Evolutionary conservation across 2,113 vertebrate genomes (phyloP), one percentile per base, ranked within the genome.

Genomic region (Cavia porcellus): DNA sequence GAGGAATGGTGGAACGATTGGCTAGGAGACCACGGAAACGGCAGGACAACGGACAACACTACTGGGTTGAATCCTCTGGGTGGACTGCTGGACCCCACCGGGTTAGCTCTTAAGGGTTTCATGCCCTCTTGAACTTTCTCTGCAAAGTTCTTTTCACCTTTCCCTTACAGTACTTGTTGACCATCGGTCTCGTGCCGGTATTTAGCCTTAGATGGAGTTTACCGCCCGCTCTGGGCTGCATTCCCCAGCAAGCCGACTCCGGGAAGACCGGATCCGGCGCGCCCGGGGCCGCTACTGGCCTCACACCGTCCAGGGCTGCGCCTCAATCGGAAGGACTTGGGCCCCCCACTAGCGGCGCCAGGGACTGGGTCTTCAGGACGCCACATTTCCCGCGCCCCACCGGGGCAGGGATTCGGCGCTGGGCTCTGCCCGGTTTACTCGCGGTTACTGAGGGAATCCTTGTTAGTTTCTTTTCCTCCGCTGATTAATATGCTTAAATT

Each of bases 401-500:
- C 74, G 74, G 74, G 74, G 74, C 74, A 42, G 74, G 74, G 74
- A 77, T 77, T 77, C 74, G 42, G 74, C 74, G 42, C 74, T 77
- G 74, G 74, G 87, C 81, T 77, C 80, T 84, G 79, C 90, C 86
- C 61, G 70, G 55, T 81, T 88, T 84, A 86, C 88, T 80, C n/a
- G 15, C 88, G 22, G 14, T 91, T 95, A 94, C 9, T 84, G 95
- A 0, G 94, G 90, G 94, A 92, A 95, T 95, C 90, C 84, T 92
- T 6, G 84, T 92, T 92, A 95, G 90, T 95, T 95, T 95, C 90
- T 95, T 92, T 95, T 89, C 82, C 90, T 95, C 77, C 45, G 47
- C 94, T 95, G 77, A 92, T 85, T 95, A 92, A 92, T 88, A 93
- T 88, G 84, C 72, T 91, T 91, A 95, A 95, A 86, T 86, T 86